A percentile compares a stretch with the other conserved stretches of the same genome.
Conservation (phyloP, 2,113 vertebrate genomes). For the Patagioenas fasciata region DNA sequence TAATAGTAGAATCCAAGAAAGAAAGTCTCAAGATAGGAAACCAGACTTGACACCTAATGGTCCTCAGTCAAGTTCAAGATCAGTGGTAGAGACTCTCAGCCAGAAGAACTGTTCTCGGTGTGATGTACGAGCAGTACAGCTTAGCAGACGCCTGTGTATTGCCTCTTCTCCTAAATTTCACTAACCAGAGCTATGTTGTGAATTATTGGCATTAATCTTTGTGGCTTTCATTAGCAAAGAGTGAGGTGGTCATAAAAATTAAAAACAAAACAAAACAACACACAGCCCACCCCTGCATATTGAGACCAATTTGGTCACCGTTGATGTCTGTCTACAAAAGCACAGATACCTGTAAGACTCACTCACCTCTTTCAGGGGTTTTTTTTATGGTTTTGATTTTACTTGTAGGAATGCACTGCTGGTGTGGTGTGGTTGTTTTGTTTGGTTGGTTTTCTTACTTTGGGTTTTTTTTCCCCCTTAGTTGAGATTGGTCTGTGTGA, state of each 20-base stretch:
- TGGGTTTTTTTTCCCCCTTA: neutral
- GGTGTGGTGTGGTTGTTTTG: neutral
- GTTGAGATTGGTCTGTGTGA: neutral
- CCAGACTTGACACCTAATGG: constrained; percentile 60
- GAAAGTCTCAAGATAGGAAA: constrained; percentile 81
- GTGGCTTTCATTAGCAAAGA: neutral
- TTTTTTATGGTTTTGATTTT: neutral
- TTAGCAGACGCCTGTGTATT: constrained; percentile 72
- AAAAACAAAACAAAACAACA: neutral
- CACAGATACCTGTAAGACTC: neutral
- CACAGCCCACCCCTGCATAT: neutral
- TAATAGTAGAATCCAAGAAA: constrained; percentile 93
- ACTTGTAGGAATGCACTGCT: neutral
- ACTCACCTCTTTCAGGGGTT: neutral
- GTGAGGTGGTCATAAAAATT: neutral
- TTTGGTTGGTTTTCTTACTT: neutral
- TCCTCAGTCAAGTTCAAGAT: constrained; percentile 54
- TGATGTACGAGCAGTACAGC: constrained; percentile 85
- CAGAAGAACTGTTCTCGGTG: constrained; percentile 77
- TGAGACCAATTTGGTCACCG: neutral
- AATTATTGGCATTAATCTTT: neutral
- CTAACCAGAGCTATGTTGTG: constrained; percentile 58
- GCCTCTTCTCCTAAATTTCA: neutral
- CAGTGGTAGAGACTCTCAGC: constrained; percentile 69
- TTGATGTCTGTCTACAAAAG: neutral